Percentiles rank a stretch among this genome's conserved stretches.
phyloP scores from a whole-genome alignment of 2,113 vertebrate genomes.

The Serinus canaria region DNA sequence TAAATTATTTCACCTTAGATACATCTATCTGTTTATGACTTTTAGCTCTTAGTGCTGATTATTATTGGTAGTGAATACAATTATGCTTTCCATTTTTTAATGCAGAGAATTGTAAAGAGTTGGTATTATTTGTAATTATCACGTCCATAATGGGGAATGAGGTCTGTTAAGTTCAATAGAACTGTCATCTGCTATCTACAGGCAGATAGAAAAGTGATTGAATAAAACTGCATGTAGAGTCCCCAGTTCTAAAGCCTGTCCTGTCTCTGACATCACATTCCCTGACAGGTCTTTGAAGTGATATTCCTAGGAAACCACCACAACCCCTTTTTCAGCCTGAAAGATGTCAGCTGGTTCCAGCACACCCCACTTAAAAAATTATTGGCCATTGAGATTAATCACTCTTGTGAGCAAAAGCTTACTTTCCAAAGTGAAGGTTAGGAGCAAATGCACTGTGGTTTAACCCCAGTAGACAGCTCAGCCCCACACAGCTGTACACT shows the following conservation, averaged over 20 bases:
- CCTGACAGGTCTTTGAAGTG: background rate
- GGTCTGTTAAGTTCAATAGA: background rate
- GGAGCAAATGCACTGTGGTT: background rate
- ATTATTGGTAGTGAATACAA: background rate
- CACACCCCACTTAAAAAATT: background rate
- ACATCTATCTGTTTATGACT: background rate
- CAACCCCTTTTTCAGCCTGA: background rate
- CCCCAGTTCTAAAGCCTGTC: background rate
- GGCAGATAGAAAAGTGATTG: background rate
- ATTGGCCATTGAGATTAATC: background rate
- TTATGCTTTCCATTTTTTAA: background rate
- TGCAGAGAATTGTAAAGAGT: background rate
- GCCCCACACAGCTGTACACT: rapidly evolving
- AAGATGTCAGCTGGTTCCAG: background rate
- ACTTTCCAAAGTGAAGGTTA: background rate
- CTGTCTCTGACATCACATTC: background rate
- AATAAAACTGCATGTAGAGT: background rate
- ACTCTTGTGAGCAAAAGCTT: background rate
- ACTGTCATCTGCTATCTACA: background rate
- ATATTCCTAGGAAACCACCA: background rate
- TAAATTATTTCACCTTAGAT: background rate
- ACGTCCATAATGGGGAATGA: background rate
- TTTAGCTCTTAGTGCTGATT: background rate
- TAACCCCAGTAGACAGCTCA: background rate
- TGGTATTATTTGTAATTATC: background rate